Evolutionary conservation across 2,888 invertebrate genomes (phyloP).

Genomic region (Noctua pronuba): DNA sequence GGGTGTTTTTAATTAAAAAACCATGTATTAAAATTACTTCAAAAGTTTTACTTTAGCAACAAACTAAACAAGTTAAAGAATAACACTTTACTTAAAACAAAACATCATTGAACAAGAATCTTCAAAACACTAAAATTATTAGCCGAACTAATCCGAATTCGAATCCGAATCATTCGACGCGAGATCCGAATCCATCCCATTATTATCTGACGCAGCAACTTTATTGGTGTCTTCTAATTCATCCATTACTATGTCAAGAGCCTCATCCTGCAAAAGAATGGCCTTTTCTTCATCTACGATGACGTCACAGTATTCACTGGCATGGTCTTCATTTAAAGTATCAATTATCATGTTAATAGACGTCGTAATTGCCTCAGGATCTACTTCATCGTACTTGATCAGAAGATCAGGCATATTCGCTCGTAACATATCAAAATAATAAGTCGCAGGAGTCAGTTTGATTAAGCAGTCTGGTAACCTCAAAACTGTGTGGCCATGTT

Average conservation of each 20-base stretch:
- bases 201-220: rapidly evolving
- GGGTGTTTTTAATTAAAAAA: background rate
- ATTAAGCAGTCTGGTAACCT: constrained; percentile 45
- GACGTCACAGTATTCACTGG: background rate
- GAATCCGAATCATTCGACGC: constrained; percentile 40
- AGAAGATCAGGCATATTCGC: constrained; percentile 1
- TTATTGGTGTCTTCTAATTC: constrained; percentile 12
- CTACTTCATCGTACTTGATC: rapidly evolving
- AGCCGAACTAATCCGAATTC: constrained; percentile 15
- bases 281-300: constrained; percentile 20
- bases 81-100: background rate
- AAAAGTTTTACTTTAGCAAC: constrained; percentile 8
- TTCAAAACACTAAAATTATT: background rate
- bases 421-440: constrained; percentile 28
- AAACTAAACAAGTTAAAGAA: background rate
- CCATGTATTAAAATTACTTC: background rate
- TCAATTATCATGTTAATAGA: constrained; percentile 8
- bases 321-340: background rate
- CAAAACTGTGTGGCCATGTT: constrained; percentile 41
- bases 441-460: constrained; percentile 45
- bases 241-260: constrained; percentile 34
- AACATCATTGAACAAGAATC: background rate
- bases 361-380: background rate
- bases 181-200: constrained; percentile 33
- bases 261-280: constrained; percentile 1